Conservation (phyloP, 2,888 invertebrate species). For the Disparrhopalites patrizii region DNA sequence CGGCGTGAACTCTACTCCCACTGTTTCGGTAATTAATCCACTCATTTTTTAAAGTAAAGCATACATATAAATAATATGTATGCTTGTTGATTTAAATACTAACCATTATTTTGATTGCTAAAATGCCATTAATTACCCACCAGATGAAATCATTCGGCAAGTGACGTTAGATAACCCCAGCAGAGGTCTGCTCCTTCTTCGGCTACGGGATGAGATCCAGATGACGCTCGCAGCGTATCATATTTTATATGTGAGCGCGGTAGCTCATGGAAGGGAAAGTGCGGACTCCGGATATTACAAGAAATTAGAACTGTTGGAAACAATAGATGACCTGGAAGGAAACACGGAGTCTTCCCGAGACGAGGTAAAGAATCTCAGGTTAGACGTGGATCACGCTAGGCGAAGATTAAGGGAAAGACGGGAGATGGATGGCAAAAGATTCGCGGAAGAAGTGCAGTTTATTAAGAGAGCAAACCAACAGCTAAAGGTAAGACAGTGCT, state of each 20-base stretch:
- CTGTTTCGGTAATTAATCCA: conserved; percentile 69
- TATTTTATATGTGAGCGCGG: conserved; percentile 92
- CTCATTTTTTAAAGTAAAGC: neutral
- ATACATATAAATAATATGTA: neutral
- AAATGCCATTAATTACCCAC: no score
- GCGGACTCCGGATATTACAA: conserved; percentile 65
- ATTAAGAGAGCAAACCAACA: conserved; percentile 91
- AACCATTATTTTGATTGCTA: no score
- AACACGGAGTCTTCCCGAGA: conserved; percentile 65
- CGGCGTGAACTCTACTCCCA: conserved; percentile 90
- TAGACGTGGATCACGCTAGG: conserved; percentile 77
- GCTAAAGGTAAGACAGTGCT: conserved; percentile 65
- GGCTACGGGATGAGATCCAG: conserved; percentile 90
- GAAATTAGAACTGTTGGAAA: conserved; percentile 55
- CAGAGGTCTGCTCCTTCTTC: conserved; percentile 79
- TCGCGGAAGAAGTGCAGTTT: conserved; percentile 85
- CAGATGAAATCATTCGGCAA: neutral
- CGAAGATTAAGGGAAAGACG: conserved; percentile 75
- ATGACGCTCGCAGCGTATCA: conserved; percentile 97
- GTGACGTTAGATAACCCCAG: conserved; percentile 85
- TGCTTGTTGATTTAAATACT: no score
- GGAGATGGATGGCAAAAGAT: conserved; percentile 85
- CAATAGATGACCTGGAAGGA: conserved; percentile 65
- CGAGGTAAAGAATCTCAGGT: conserved; percentile 61
- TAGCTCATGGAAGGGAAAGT: conserved; percentile 96